These are phyloP conservation scores for Trachurus trachurus DNA, from an alignment of 2,797 vertebrate species.

Conservation along the genomic window DNA sequence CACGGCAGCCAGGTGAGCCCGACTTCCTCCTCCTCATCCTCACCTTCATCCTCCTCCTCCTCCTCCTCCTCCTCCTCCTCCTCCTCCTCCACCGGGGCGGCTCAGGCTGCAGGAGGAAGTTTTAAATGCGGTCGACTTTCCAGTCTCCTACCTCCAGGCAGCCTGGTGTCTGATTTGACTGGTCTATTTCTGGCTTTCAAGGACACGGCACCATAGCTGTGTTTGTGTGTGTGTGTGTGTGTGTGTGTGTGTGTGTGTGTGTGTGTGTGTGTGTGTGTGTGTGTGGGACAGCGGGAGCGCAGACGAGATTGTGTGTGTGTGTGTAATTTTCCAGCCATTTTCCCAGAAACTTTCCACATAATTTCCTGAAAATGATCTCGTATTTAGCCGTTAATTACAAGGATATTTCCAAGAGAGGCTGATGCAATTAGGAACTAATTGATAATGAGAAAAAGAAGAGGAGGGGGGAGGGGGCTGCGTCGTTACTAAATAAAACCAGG, in stretches of 20 bases:
- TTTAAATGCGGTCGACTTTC: conserved; percentile 63
- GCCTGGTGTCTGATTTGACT: conserved; percentile 64
- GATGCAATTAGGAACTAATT: background rate
- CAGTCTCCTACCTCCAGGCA: conserved; percentile 66
- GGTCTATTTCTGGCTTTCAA: conserved; percentile 70
- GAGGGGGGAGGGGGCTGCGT: too few relatives aligned
- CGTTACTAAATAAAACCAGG: background rate
- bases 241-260: conserved; percentile 12
- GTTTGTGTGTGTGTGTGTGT: conserved; percentile 29
- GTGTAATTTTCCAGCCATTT: background rate
- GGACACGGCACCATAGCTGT: conserved; percentile 43
- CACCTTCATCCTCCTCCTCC: background rate
- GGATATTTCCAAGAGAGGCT: background rate
- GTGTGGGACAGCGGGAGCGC: background rate
- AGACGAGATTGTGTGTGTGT: background rate
- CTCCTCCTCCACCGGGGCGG: conserved; percentile 3
- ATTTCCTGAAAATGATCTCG: background rate
- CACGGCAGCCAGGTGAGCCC: conserved; percentile 38
- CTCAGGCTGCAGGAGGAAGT: conserved; percentile 40
- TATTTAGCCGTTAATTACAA: background rate
- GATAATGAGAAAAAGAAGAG: too few relatives aligned
- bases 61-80: too few relatives aligned
- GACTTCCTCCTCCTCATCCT: background rate
- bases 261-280: conserved; percentile 30
- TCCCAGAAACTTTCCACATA: background rate